A percentile compares a stretch with the other conserved stretches of the same genome.
Evolutionary conservation across 2,888 invertebrate species (phyloP).

Genomic region (Chloroclysta siterata): DNA sequence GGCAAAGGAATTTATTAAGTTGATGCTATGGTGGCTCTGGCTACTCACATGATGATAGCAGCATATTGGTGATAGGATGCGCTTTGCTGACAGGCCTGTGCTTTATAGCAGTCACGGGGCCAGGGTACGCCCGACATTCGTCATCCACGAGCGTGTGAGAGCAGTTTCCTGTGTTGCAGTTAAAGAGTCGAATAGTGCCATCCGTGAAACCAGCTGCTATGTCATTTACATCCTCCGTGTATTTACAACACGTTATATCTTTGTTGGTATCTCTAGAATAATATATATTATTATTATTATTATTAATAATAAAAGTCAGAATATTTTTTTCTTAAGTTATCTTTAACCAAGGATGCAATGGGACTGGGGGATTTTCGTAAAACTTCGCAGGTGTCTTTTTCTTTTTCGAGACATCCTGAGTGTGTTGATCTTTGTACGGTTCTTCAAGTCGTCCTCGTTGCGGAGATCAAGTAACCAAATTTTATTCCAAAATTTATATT

Average conservation of each 20-base stretch:
- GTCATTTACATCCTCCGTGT: slow-evolving; percentile 85
- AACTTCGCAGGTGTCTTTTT: too few species aligned
- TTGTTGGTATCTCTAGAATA: slow-evolving; percentile 80
- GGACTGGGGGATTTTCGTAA: too few species aligned
- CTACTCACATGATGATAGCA: slow-evolving; percentile 84
- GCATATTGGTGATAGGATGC: slow-evolving; percentile 84
- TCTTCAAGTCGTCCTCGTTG: too few species aligned
- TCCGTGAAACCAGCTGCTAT: slow-evolving; percentile 86
- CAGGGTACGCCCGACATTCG: slow-evolving; percentile 81
- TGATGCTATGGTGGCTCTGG: background rate
- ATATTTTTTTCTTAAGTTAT: too few species aligned
- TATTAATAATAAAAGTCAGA: too few species aligned
- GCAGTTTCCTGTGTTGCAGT: slow-evolving; percentile 76
- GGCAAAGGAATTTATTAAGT: too few species aligned
- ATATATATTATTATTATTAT: too few species aligned
- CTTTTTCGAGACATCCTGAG: too few species aligned
- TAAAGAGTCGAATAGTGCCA: slow-evolving; percentile 84
- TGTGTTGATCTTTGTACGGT: too few species aligned
- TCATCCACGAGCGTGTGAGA: slow-evolving; percentile 80
- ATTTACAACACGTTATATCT: slow-evolving; percentile 85
- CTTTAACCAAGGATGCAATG: too few species aligned
- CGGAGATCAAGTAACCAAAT: too few species aligned
- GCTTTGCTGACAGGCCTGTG: slow-evolving; percentile 85
- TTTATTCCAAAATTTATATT: too few species aligned
- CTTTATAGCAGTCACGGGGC: slow-evolving; percentile 86